Conservation (phyloP, 2,888 invertebrate species). For the Craniophora ligustri region DNA sequence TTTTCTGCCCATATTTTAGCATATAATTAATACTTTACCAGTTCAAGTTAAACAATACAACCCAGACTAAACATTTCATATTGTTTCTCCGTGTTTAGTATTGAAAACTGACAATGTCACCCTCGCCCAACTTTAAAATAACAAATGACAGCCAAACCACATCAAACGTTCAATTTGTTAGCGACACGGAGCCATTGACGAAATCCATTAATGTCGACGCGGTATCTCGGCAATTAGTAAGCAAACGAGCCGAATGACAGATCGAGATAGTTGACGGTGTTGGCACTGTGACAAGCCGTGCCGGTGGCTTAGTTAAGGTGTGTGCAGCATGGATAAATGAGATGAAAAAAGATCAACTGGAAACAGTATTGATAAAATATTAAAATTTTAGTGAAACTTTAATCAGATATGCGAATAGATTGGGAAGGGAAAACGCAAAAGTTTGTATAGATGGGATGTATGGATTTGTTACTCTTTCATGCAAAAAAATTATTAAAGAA, state of each 20-base stretch:
- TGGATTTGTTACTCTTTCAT: no score
- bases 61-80: constrained; percentile 17
- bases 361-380: background rate
- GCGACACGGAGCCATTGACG: constrained; percentile 77
- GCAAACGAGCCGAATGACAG: constrained; percentile 86
- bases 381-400: background rate
- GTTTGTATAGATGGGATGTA: no score
- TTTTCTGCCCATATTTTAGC: no score
- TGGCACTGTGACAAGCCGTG: constrained; percentile 80
- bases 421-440: no score
- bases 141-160: constrained; percentile 60
- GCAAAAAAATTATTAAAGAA: no score
- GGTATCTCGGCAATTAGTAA: constrained; percentile 82
- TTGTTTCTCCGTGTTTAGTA: no score
- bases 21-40: no score
- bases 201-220: constrained; percentile 84
- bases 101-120: constrained; percentile 21
- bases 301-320: constrained; percentile 39
- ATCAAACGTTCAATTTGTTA: constrained; percentile 75
- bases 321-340: constrained; percentile 15
- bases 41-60: no score
- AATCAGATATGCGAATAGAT: no score
- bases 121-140: constrained; percentile 36
- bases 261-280: constrained; percentile 68
- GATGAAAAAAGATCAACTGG: constrained; percentile 7